A percentile compares a stretch with the other conserved stretches of the same genome.
Evolutionary conservation across 2,888 invertebrate species (phyloP).

Genomic region (Dicycla oo): DNA sequence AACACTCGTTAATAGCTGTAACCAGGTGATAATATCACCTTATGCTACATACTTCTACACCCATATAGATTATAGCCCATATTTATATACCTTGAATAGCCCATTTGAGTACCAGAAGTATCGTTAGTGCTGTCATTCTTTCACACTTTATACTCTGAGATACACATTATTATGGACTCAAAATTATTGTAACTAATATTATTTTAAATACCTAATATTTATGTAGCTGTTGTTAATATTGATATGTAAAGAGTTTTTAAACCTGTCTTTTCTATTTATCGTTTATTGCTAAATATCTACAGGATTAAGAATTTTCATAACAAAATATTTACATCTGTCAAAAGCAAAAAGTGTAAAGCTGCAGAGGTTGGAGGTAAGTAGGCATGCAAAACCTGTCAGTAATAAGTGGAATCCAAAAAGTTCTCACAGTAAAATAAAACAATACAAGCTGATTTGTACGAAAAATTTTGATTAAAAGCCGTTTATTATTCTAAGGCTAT

Average conservation of each 20-base stretch:
- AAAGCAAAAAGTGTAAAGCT: background rate
- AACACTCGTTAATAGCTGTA: slow-evolving; percentile 29
- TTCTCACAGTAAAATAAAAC: background rate
- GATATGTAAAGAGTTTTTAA: too few species aligned
- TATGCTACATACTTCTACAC: slow-evolving; percentile 15
- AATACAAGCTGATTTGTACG: background rate
- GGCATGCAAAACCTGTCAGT: background rate
- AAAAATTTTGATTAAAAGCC: background rate
- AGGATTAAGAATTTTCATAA: too few species aligned
- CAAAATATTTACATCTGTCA: too few species aligned
- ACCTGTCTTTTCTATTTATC: too few species aligned
- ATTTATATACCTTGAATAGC: background rate
- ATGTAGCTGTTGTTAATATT: too few species aligned
- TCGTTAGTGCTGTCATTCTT: background rate
- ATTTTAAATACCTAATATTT: background rate
- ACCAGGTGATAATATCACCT: slow-evolving; percentile 28
- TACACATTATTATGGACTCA: too few species aligned
- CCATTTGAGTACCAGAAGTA: slow-evolving; percentile 25
- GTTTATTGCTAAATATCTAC: too few species aligned
- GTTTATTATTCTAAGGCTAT: background rate
- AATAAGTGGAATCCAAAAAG: background rate
- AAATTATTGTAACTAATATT: slow-evolving; percentile 2
- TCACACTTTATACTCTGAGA: background rate
- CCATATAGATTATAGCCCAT: slow-evolving; percentile 9
- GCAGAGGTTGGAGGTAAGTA: too few species aligned